Percentiles rank a stretch among this genome's conserved stretches.
These are phyloP conservation scores for Epinotia ramella DNA, from an alignment of 2,888 invertebrate species.

Conservation along the genomic window DNA sequence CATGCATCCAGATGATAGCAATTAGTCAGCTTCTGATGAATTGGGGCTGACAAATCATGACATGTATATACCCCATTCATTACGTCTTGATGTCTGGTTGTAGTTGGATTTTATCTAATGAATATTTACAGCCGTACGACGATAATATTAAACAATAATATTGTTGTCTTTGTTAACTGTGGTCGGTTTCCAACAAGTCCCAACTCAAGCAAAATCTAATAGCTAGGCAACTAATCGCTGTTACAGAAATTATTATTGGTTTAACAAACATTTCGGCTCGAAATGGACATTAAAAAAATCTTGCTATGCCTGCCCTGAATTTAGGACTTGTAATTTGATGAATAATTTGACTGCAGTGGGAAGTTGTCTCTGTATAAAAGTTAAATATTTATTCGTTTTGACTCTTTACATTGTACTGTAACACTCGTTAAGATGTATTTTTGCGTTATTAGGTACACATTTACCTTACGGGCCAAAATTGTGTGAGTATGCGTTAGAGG, in stretches of 20 bases:
- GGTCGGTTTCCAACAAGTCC: background rate
- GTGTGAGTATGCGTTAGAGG: constrained; percentile 10
- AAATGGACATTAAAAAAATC: background rate
- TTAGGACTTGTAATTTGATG: background rate
- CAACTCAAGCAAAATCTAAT: background rate
- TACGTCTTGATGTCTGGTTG: too few species aligned
- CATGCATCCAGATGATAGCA: too few species aligned
- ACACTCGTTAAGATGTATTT: background rate
- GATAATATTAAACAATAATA: too few species aligned
- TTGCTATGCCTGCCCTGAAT: background rate
- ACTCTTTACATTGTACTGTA: background rate
- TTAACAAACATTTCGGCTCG: background rate
- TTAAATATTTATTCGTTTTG: background rate
- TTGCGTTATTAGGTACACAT: constrained; percentile 1
- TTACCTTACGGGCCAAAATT: constrained; percentile 9
- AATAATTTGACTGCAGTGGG: background rate
- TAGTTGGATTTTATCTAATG: too few species aligned
- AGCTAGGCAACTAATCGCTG: too few species aligned
- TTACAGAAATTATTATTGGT: background rate
- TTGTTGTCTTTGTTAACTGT: too few species aligned
- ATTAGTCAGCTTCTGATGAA: too few species aligned
- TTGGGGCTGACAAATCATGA: too few species aligned
- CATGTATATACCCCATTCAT: too few species aligned
- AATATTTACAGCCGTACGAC: too few species aligned
- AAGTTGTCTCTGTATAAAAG: background rate